These are phyloP conservation scores for Nasalis larvatus DNA, from an alignment of 2,113 vertebrate genomes.

Conservation along the genomic window DNA sequence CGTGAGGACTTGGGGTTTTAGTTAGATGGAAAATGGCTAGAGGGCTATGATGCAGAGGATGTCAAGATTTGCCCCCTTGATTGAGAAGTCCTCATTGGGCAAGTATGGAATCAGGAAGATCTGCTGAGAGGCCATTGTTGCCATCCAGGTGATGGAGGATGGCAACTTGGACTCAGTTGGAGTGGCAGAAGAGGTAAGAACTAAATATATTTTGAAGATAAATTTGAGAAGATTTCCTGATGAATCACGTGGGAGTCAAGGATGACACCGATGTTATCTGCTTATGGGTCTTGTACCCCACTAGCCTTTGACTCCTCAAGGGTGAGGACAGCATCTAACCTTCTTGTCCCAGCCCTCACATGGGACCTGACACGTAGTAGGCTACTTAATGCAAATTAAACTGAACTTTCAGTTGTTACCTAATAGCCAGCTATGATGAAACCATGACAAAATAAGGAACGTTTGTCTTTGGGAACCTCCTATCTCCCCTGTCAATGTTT, in stretches of 20 bases:
- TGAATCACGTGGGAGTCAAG: neutral
- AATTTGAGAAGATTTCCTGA: neutral
- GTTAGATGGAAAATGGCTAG: neutral
- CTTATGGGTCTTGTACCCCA: too few relatives aligned
- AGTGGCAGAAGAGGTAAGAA: neutral
- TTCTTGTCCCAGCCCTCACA: neutral
- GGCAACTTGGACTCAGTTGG: too few relatives aligned
- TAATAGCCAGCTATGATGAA: neutral
- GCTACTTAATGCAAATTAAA: neutral
- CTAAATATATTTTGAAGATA: neutral
- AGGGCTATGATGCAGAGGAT: neutral
- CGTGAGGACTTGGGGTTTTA: neutral
- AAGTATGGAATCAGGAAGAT: neutral
- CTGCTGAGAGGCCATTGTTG: neutral
- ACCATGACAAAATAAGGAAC: neutral
- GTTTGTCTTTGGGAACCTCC: neutral
- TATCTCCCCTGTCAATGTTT: neutral
- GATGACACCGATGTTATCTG: rapidly evolving
- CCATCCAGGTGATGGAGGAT: neutral
- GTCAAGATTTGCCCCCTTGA: neutral
- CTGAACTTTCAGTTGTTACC: neutral
- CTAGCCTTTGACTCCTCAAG: neutral
- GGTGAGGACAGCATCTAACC: neutral
- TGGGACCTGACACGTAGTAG: neutral
- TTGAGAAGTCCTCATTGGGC: neutral